These are phyloP conservation scores for Delphinus delphis DNA, from an alignment of 2,113 vertebrate species.

Conservation along the genomic window DNA sequence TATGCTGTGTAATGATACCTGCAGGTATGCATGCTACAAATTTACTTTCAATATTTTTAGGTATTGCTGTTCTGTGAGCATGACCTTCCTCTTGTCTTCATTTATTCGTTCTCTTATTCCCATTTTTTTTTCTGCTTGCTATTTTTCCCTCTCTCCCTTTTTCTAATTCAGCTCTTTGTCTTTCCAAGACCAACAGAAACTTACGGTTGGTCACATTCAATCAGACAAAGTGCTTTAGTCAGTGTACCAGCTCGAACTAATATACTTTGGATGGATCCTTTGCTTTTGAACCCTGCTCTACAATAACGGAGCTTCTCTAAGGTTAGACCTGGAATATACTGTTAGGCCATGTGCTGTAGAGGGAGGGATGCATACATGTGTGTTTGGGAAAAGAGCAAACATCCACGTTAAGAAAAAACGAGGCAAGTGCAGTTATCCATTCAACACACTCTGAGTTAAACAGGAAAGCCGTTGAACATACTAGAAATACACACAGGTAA, in stretches of 20 bases:
- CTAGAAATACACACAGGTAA: slow-evolving; percentile 42
- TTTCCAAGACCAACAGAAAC: neutral
- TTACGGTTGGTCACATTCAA: neutral
- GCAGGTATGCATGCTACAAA: neutral
- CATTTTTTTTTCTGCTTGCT: neutral
- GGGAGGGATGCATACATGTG: neutral
- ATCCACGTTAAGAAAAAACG: neutral
- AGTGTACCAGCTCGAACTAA: neutral
- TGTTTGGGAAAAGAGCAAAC: neutral
- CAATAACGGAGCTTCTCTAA: neutral
- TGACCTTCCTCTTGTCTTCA: neutral
- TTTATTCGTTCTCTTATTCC: neutral
- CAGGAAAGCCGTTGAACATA: neutral
- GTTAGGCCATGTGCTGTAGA: neutral
- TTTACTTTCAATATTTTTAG: neutral
- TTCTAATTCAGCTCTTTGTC: neutral
- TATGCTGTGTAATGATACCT: neutral
- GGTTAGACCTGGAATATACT: neutral
- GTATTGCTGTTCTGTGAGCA: neutral
- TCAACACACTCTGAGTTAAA: neutral
- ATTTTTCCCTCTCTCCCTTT: neutral
- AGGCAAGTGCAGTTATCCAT: neutral
- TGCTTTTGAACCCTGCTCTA: slow-evolving; percentile 35
- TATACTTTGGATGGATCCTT: neutral
- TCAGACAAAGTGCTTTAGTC: neutral